Percentiles rank a stretch among this genome's conserved stretches.
Conservation (phyloP, 1,140 invertebrate species). For the Helicoverpa armigera region DNA sequence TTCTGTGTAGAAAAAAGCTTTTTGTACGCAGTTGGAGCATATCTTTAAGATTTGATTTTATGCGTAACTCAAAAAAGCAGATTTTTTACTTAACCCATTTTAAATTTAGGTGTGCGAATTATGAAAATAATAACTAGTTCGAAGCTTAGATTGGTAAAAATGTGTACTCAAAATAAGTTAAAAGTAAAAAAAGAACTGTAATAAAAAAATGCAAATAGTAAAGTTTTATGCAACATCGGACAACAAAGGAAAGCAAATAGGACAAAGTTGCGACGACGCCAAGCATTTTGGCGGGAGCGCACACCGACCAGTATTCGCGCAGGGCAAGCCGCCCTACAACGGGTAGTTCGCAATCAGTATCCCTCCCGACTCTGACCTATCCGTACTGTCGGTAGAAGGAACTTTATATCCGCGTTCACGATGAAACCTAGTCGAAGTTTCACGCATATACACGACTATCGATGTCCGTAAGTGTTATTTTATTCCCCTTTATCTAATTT, state of each 20-base stretch:
- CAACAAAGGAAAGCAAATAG: background rate
- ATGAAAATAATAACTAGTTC: no score
- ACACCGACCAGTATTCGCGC: constrained; percentile 24
- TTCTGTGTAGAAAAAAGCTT: no score
- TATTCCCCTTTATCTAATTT: constrained; percentile 16
- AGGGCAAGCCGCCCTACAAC: constrained; percentile 10
- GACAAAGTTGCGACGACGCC: background rate
- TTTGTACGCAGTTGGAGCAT: no score
- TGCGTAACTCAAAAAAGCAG: no score
- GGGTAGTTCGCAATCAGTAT: constrained; percentile 42
- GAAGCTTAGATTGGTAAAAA: no score
- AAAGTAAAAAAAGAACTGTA: no score
- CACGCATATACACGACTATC: constrained; percentile 63
- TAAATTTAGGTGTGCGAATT: no score
- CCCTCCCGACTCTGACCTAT: constrained; percentile 39
- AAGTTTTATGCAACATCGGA: background rate
- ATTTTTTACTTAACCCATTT: no score
- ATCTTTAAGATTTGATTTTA: no score
- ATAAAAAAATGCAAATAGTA: no score
- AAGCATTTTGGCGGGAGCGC: constrained; percentile 24
- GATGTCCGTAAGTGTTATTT: constrained; percentile 66
- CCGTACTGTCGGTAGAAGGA: constrained; percentile 30
- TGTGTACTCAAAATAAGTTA: no score
- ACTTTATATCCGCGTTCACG: background rate
- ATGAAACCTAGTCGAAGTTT: constrained; percentile 56